Percentiles rank a stretch among this genome's conserved stretches.
Evolutionary conservation across 2,797 vertebrate genomes (phyloP).

Genomic region (Poecile montanus): DNA sequence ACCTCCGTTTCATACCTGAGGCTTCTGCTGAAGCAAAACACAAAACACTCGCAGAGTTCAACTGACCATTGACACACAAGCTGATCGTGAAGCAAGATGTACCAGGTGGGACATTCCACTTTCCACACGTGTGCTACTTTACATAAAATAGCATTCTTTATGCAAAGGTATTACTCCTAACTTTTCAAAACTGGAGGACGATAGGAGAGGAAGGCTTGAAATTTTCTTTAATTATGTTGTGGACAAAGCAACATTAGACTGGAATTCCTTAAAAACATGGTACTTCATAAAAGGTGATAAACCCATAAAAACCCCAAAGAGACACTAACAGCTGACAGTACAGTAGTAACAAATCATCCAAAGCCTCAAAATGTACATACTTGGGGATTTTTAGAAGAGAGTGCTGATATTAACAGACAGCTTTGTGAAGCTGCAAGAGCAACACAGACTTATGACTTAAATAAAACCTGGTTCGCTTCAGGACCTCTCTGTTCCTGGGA

Average conservation of each 20-base stretch:
- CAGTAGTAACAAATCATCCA: background rate
- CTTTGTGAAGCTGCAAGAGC: background rate
- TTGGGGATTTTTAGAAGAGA: background rate
- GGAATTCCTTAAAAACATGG: background rate
- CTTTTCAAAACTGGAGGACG: background rate
- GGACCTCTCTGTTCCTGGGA: background rate
- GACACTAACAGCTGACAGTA: background rate
- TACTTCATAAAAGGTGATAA: background rate
- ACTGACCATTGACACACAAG: background rate
- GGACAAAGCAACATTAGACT: background rate
- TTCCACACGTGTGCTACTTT: background rate
- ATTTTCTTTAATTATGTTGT: background rate
- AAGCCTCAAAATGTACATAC: background rate
- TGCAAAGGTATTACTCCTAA: background rate
- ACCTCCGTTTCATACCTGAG: background rate
- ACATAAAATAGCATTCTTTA: background rate
- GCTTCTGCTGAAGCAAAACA: background rate
- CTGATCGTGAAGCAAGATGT: background rate
- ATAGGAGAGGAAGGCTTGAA: background rate
- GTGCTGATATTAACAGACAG: background rate
- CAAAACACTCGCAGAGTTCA: background rate
- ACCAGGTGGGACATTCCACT: background rate
- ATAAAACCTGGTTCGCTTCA: background rate
- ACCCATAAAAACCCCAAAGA: background rate
- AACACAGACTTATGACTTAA: background rate